Evolutionary conservation across 2,888 invertebrate species (phyloP), one percentile per base, ranked within the genome.

Genomic region (Eristalinus aeneus): DNA sequence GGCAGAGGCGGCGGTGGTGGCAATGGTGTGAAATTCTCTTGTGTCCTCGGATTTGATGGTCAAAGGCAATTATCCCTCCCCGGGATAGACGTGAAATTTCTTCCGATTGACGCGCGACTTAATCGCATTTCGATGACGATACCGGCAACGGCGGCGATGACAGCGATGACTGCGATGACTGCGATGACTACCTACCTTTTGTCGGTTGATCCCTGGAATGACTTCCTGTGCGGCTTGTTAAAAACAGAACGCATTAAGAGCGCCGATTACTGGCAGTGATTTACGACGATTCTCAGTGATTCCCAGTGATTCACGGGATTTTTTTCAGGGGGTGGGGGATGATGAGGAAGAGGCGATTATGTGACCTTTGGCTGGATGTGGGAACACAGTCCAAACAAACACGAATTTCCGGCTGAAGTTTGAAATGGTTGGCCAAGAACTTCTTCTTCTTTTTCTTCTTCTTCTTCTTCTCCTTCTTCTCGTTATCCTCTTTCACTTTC

Each of bases 11-110:
- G 39, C 39, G 3, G 39, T n/a, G 39, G 11, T 10, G 11, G 60
- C 74, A 27, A 27, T 69, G 85, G 81, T 75, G 74, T 86, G 81
- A 81, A 74, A 61, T 68, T 61, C 58, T 10, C 12, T 63, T 31
- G 11, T 39, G 5, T 56, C 54, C 72, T 39, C 20, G 53, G 22
- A 23, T 56, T 46, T 46, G n/a, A 46, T 46, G 46, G 46, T 46
- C 46, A 46, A 8, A 0, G 16, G 46, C 46, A 46, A 46, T 46
- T 46, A 46, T 12, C 4, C 39, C 39, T 46, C 16, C 8, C 34
- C 10, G 34, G 46, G 46, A 46, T 46, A 46, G 46, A n/a, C 46
- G 2, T 46, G 46, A 46, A 46, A 46, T 46, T 16, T 46, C 16
- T 46, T 46, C 46, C 16, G 46, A 46, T 46, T 46, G 27, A 27